Evolutionary conservation across 2,113 vertebrate species (phyloP).

Genomic region (Pan paniscus): DNA sequence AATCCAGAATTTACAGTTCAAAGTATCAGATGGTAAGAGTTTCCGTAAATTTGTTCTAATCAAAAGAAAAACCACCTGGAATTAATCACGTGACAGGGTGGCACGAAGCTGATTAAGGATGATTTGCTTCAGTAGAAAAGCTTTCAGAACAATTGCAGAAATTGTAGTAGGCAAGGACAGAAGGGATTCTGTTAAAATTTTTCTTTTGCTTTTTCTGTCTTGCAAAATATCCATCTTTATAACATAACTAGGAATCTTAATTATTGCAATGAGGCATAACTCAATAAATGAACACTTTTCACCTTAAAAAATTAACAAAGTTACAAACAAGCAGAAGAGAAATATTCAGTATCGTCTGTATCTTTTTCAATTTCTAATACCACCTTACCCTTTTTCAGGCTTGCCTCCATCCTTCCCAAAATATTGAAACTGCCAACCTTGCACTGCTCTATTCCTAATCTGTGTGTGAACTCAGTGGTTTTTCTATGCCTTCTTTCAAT

Average conservation of each 20-base stretch:
- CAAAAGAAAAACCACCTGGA: slow-evolving; percentile 43
- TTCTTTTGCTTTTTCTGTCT: neutral
- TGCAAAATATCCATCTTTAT: neutral
- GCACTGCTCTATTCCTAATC: neutral
- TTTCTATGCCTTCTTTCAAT: neutral
- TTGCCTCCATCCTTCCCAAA: neutral
- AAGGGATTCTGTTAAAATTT: neutral
- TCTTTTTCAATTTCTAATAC: neutral
- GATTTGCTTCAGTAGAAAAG: neutral
- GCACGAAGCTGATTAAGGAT: neutral
- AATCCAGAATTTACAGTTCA: neutral
- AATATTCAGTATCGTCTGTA: neutral
- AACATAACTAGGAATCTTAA: neutral
- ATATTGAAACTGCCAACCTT: neutral
- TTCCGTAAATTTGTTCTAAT: neutral
- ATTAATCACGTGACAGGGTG: neutral
- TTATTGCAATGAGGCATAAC: neutral
- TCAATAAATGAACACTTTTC: neutral
- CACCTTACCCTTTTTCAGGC: neutral
- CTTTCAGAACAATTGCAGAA: neutral
- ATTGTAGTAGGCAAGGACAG: neutral
- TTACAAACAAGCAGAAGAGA: neutral
- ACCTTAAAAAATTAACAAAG: neutral
- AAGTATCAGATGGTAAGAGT: neutral
- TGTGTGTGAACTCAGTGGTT: neutral